Evolutionary conservation across 2,113 vertebrate species (phyloP).

Genomic region (Thermophis baileyi): DNA sequence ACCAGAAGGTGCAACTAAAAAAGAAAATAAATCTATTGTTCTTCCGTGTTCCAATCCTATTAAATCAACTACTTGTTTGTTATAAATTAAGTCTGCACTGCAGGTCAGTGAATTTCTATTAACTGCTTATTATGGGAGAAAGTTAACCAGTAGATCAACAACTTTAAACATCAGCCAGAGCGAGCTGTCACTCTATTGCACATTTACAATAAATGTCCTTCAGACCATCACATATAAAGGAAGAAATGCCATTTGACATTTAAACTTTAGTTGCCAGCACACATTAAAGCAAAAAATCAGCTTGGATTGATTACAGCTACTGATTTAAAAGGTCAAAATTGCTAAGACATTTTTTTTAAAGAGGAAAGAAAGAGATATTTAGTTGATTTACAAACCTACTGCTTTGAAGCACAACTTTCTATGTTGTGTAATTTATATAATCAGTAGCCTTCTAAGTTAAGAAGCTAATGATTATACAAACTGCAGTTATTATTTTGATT

Average conservation of each 20-base stretch:
- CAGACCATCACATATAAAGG: constrained; percentile 52
- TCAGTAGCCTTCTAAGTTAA: constrained; percentile 43
- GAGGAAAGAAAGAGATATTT: constrained; percentile 41
- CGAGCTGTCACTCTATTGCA: constrained; percentile 72
- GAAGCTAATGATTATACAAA: constrained; percentile 52
- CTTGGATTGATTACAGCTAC: constrained; percentile 60
- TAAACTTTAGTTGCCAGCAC: constrained; percentile 60
- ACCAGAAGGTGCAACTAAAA: constrained; percentile 39
- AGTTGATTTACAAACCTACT: constrained; percentile 55
- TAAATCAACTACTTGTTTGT: constrained; percentile 68
- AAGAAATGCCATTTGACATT: constrained; percentile 66
- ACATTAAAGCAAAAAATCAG: constrained; percentile 61
- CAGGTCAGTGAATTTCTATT: constrained; percentile 75
- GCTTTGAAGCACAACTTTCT: constrained; percentile 59
- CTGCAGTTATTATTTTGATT: not conserved
- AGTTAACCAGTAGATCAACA: constrained; percentile 66
- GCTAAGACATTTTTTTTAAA: constrained; percentile 44
- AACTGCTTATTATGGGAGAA: constrained; percentile 70
- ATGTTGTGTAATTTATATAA: constrained; percentile 36
- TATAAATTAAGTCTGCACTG: constrained; percentile 74
- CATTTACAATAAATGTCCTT: constrained; percentile 65
- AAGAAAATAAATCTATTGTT: constrained; percentile 62
- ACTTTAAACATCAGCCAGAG: constrained; percentile 66
- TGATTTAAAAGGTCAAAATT: constrained; percentile 69
- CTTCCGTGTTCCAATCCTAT: constrained; percentile 66